Conservation (phyloP, 2,888 invertebrate species). For the Trachelus troglodyta region DNA sequence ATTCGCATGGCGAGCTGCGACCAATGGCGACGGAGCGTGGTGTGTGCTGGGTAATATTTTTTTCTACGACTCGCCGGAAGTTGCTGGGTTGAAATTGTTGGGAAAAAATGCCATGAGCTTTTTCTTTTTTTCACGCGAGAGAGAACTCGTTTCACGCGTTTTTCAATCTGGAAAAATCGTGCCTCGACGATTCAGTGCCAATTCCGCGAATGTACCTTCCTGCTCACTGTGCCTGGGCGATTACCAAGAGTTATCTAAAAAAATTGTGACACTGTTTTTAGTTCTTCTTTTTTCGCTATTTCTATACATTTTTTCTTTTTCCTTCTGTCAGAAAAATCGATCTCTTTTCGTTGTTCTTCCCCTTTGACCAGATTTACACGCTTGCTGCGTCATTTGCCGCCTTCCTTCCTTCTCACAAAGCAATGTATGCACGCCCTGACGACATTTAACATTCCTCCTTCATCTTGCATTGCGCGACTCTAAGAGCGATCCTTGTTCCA, state of each 20-base stretch:
- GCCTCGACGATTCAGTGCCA: background rate
- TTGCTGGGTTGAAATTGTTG: background rate
- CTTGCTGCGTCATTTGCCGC: background rate
- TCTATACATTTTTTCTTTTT: background rate
- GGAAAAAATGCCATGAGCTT: background rate
- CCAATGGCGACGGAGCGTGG: background rate
- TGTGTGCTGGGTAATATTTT: background rate
- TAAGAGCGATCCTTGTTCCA: conserved; percentile 23
- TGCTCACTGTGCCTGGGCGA: background rate
- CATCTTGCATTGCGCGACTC: conserved; percentile 4
- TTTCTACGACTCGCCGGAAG: background rate
- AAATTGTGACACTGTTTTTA: background rate
- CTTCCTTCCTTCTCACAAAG: background rate
- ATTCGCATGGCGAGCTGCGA: background rate
- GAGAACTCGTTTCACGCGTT: background rate
- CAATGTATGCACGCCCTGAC: background rate
- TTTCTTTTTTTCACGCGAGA: background rate
- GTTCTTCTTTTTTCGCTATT: background rate
- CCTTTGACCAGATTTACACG: background rate
- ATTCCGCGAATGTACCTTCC: background rate
- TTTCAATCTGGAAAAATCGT: background rate
- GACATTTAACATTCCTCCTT: background rate
- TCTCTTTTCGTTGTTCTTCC: background rate
- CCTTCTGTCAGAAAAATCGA: background rate
- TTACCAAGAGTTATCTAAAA: background rate